Evolutionary conservation across 1,140 invertebrate species (phyloP).

Genomic region (Acromyrmex echinatior): DNA sequence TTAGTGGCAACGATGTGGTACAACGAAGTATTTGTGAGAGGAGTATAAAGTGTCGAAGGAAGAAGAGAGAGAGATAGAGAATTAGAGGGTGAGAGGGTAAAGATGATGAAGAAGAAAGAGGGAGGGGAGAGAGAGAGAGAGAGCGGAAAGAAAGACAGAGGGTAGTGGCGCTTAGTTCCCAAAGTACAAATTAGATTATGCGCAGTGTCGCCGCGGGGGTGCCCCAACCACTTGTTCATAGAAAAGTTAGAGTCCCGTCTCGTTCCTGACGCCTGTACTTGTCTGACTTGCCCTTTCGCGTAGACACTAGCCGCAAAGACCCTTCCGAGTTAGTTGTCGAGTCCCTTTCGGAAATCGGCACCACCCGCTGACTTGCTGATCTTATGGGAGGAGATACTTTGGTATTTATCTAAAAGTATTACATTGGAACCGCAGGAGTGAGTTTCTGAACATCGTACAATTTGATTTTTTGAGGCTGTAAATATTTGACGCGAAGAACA

Average conservation of each 20-base stretch:
- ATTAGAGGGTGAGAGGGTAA: not conserved
- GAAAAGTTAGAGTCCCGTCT: conserved; percentile 78
- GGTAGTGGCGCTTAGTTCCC: conserved; percentile 76
- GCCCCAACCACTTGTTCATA: conserved; percentile 71
- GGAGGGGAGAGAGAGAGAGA: not conserved
- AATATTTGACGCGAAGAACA: not conserved
- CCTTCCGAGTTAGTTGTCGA: conserved; percentile 52
- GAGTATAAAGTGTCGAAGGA: conserved; percentile 19
- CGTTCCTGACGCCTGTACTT: conserved; percentile 54
- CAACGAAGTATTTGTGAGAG: conserved; percentile 23
- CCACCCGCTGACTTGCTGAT: conserved; percentile 40
- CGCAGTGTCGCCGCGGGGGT: conserved; percentile 79
- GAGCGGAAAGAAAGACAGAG: conserved; percentile 9
- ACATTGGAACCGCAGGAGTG: conserved; percentile 55
- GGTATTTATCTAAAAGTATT: conserved; percentile 69
- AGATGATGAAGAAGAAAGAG: conserved; percentile 18
- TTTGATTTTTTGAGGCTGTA: conserved; percentile 22
- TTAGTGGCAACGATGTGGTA: conserved; percentile 55
- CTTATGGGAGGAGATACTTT: conserved; percentile 63
- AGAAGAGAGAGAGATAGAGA: conserved; percentile 13
- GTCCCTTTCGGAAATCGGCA: conserved; percentile 25
- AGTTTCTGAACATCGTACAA: not conserved
- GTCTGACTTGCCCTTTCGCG: conserved; percentile 59
- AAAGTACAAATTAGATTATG: conserved; percentile 83
- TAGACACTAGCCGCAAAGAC: conserved; percentile 55